Conservation (phyloP, 2,888 invertebrate genomes). For the Acleris laterana region DNA sequence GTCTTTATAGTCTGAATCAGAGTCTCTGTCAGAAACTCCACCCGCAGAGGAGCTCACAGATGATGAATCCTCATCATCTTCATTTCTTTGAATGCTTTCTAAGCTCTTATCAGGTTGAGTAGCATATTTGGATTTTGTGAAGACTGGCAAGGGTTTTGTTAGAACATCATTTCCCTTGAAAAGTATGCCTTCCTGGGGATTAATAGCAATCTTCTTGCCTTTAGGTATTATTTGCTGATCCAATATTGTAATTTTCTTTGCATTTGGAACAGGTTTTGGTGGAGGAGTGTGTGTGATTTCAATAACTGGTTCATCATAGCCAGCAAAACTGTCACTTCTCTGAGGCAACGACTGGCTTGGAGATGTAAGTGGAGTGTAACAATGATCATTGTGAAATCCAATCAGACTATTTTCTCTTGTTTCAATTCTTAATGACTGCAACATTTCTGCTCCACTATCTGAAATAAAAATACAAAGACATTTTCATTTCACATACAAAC, state of each 20-base stretch:
- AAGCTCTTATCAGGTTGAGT: constrained; percentile 54
- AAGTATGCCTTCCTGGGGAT: constrained; percentile 63
- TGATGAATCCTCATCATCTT: constrained; percentile 81
- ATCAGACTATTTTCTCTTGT: constrained; percentile 82
- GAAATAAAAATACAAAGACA: constrained; percentile 42
- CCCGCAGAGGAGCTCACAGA: constrained; percentile 79
- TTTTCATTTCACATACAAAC: not conserved
- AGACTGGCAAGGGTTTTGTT: constrained; percentile 64
- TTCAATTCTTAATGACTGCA: constrained; percentile 77
- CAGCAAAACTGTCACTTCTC: constrained; percentile 59
- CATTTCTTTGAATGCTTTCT: constrained; percentile 65
- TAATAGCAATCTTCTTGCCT: constrained; percentile 74
- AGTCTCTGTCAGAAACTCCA: constrained; percentile 85
- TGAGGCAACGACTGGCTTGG: constrained; percentile 81
- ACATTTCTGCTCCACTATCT: constrained; percentile 82
- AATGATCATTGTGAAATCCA: constrained; percentile 91
- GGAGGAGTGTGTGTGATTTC: constrained; percentile 75
- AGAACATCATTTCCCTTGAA: constrained; percentile 73
- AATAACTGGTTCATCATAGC: constrained; percentile 74
- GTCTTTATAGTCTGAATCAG: constrained; percentile 86
- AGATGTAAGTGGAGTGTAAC: constrained; percentile 89
- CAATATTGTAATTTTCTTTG: constrained; percentile 79
- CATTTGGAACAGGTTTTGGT: constrained; percentile 70
- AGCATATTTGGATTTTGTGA: constrained; percentile 61
- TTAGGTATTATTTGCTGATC: constrained; percentile 81